These are phyloP conservation scores for Druon quercuslanigerum DNA, from an alignment of 1,140 invertebrate genomes.

Conservation along the genomic window DNA sequence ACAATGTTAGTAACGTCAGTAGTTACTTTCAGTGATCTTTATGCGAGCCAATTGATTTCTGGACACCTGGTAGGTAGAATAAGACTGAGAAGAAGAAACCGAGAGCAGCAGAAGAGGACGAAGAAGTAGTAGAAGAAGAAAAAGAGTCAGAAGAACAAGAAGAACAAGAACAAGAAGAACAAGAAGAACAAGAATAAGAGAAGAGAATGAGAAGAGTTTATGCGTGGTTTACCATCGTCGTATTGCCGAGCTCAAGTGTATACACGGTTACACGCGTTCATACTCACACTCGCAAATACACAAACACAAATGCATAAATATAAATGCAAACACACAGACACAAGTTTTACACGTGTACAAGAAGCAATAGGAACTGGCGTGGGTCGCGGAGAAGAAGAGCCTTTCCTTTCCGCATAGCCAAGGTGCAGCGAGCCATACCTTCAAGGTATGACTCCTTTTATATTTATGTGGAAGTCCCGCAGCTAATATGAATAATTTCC, in stretches of 20 bases:
- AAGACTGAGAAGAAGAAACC: background rate
- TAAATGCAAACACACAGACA: constrained; percentile 50
- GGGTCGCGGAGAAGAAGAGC: constrained; percentile 54
- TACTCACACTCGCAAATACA: constrained; percentile 49
- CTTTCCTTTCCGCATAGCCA: constrained; percentile 75
- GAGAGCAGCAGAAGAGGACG: background rate
- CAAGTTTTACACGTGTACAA: constrained; percentile 42
- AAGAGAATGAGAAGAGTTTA: constrained; percentile 43
- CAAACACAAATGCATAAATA: constrained; percentile 45
- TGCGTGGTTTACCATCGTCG: constrained; percentile 53
- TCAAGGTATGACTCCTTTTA: constrained; percentile 48
- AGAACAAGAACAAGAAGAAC: background rate
- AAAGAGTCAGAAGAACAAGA: background rate
- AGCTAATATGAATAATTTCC: constrained; percentile 66
- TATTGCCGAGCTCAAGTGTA: constrained; percentile 42
- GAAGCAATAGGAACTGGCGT: constrained; percentile 25
- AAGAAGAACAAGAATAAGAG: background rate
- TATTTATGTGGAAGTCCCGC: constrained; percentile 49
- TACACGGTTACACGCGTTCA: constrained; percentile 42
- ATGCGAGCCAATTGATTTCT: constrained; percentile 60
- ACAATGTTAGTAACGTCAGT: constrained; percentile 26
- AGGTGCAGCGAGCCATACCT: constrained; percentile 73
- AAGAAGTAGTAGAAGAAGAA: background rate
- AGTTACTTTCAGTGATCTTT: constrained; percentile 16
- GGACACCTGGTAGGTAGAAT: constrained; percentile 54